Conservation (phyloP, 2,888 invertebrate genomes). For the Lepetodrilus schrolli region DNA sequence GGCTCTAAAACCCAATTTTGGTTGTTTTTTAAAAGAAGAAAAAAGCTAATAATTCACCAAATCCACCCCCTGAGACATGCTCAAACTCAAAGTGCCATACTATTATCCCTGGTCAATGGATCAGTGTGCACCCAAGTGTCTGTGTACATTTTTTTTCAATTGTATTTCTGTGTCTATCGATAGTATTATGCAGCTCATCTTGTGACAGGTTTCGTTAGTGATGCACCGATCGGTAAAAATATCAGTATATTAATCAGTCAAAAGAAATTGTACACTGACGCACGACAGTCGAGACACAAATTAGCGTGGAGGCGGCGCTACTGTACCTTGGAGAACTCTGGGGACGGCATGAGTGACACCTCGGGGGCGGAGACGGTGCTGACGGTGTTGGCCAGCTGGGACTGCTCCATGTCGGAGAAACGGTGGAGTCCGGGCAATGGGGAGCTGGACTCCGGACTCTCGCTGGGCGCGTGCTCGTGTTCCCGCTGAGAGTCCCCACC, state of each 20-base stretch:
- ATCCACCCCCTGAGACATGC: too few relatives aligned
- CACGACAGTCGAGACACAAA: neutral
- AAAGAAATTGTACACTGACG: neutral
- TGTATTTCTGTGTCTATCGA: neutral
- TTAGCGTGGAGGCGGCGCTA: neutral
- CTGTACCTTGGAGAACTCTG: slow-evolving; percentile 65
- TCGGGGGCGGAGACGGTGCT: slow-evolving; percentile 70
- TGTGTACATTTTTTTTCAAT: too few relatives aligned
- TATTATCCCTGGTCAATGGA: too few relatives aligned
- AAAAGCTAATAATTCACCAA: too few relatives aligned
- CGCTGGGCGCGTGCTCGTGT: slow-evolving; percentile 47
- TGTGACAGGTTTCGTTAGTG: neutral
- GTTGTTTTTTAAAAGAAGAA: too few relatives aligned
- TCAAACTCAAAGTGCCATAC: too few relatives aligned
- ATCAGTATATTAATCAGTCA: neutral
- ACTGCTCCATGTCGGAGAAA: slow-evolving; percentile 40
- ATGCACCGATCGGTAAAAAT: too few relatives aligned
- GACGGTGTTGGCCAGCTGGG: slow-evolving; percentile 56
- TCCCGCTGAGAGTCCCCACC: slow-evolving; percentile 54
- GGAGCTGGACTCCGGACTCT: slow-evolving; percentile 43
- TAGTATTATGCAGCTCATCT: neutral
- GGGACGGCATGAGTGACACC: slow-evolving; percentile 68
- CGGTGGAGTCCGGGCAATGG: slow-evolving; percentile 34
- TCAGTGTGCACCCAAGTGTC: too few relatives aligned
- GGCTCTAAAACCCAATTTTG: too few relatives aligned